Percentiles rank a stretch among this genome's conserved stretches.
These are phyloP conservation scores for Catharus fuscescens DNA, from an alignment of 2,113 vertebrate species.

Conservation along the genomic window DNA sequence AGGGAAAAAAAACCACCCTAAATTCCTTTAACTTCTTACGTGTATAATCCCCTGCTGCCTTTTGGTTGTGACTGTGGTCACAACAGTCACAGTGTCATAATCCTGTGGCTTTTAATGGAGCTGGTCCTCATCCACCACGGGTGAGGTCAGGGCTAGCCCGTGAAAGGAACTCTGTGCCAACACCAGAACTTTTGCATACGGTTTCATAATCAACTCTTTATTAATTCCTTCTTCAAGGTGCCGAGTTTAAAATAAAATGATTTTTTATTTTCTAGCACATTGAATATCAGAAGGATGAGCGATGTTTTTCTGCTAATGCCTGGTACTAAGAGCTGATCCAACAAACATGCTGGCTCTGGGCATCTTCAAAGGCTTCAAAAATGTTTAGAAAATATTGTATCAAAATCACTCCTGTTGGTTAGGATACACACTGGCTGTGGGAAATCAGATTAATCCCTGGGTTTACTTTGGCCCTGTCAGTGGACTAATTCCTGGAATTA, in stretches of 20 bases:
- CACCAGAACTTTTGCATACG: not conserved
- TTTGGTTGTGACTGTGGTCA: not conserved
- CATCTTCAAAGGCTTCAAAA: not conserved
- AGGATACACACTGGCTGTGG: not conserved
- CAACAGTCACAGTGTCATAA: not conserved
- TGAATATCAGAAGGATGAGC: not conserved
- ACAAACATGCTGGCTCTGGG: not conserved
- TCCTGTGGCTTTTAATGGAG: not conserved
- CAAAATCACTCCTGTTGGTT: not conserved
- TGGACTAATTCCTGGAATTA: not conserved
- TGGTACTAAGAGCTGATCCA: not conserved
- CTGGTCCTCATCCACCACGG: not conserved
- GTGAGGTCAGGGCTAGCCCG: not conserved
- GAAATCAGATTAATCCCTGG: not conserved
- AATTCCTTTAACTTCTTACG: not conserved
- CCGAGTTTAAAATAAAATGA: not conserved
- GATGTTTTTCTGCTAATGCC: not conserved
- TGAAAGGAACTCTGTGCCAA: not conserved
- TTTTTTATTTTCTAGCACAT: not conserved
- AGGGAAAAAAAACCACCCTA: not conserved
- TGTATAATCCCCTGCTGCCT: not conserved
- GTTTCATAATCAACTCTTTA: slow-evolving; percentile 9
- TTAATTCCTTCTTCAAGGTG: slow-evolving; percentile 2
- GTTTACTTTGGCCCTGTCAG: not conserved
- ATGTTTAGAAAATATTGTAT: not conserved